phyloP scores from a whole-genome alignment of 2,888 invertebrate species.

The Parochlus steinenii region DNA sequence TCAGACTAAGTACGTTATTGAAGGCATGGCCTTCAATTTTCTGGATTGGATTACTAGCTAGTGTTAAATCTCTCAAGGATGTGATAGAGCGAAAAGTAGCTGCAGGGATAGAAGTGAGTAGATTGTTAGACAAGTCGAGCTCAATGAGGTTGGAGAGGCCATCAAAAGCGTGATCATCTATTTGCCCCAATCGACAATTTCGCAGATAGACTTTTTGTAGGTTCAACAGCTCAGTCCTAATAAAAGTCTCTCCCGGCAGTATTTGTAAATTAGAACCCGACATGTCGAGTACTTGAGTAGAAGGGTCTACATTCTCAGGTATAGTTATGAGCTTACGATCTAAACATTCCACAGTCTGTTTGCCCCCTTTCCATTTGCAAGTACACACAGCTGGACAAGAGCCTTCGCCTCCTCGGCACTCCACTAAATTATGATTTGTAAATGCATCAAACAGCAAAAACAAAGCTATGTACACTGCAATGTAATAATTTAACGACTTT shows the following conservation, averaged over 20 bases:
- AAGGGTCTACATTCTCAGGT: conserved; percentile 71
- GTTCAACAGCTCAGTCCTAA: conserved; percentile 63
- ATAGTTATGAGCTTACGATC: conserved; percentile 68
- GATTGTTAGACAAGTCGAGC: conserved; percentile 72
- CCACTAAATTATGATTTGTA: conserved; percentile 12
- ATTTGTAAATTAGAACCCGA: conserved; percentile 76
- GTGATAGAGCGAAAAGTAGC: conserved; percentile 63
- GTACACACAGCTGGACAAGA: conserved; percentile 62
- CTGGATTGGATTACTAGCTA: conserved; percentile 68
- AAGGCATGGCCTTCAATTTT: conserved; percentile 63
- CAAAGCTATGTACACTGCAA: conserved; percentile 7
- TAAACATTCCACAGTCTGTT: conserved; percentile 82
- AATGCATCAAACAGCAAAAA: conserved; percentile 5
- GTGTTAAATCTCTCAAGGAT: conserved; percentile 61
- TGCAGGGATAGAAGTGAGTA: conserved; percentile 63
- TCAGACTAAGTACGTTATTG: conserved; percentile 53
- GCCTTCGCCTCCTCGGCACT: conserved; percentile 34
- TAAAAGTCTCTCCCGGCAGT: conserved; percentile 66
- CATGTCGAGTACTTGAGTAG: conserved; percentile 80
- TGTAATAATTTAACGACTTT: conserved; percentile 4
- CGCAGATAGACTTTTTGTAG: conserved; percentile 73
- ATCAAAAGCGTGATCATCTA: conserved; percentile 68
- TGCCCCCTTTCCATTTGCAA: conserved; percentile 90
- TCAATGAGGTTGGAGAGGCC: conserved; percentile 81
- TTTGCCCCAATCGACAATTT: conserved; percentile 69